These are phyloP conservation scores for Nemotelus pantherinus DNA, from an alignment of 2,888 invertebrate species.

Conservation along the genomic window DNA sequence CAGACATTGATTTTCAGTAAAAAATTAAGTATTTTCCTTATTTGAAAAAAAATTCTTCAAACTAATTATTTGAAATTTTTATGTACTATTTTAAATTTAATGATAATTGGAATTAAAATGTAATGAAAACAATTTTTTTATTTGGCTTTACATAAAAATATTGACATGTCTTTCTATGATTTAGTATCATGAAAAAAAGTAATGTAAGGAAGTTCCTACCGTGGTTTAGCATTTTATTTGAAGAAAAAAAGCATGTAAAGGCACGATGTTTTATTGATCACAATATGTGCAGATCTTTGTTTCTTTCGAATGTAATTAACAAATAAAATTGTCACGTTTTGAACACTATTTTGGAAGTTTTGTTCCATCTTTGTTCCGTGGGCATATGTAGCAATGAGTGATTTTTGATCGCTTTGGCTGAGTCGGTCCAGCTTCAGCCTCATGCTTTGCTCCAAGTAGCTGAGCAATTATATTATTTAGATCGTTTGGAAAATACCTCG, in stretches of 20 bases:
- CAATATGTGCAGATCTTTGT: background rate
- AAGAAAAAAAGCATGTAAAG: slow-evolving; percentile 7
- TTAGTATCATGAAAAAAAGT: slow-evolving; percentile 21
- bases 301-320: slow-evolving; percentile 9
- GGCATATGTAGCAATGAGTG: background rate
- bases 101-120: background rate
- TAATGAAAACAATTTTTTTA: background rate
- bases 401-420: background rate
- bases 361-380: background rate
- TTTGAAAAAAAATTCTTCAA: background rate
- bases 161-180: slow-evolving; percentile 22
- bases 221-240: slow-evolving; percentile 13
- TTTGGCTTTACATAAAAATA: background rate
- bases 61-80: slow-evolving; percentile 16
- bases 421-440: slow-evolving; percentile 1
- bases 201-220: background rate
- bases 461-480: background rate
- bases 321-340: slow-evolving; percentile 9
- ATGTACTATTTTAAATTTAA: slow-evolving; percentile 7
- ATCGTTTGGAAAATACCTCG: no score
- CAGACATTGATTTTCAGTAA: background rate
- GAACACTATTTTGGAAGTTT: slow-evolving; percentile 10
- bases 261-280: slow-evolving; percentile 14
- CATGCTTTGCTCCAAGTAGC: background rate
- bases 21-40: background rate